A percentile compares a stretch with the other conserved stretches of the same genome.
These are phyloP conservation scores for Paramuricea clavata DNA, from an alignment of 92 coral and sea anemone species.

Conservation along the genomic window DNA sequence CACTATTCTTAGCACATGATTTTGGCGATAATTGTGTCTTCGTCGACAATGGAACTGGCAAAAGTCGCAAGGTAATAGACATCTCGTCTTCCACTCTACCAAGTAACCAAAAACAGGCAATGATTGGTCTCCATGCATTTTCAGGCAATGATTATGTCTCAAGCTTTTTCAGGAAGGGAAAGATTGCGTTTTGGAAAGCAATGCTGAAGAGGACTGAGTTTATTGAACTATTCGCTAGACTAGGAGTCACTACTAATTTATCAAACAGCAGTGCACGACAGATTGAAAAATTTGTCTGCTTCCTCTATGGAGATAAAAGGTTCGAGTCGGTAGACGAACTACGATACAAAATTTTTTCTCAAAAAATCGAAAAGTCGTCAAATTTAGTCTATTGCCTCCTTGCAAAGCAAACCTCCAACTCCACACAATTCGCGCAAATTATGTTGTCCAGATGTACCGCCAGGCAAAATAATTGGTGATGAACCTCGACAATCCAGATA, in stretches of 20 bases:
- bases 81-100: background rate
- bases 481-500: background rate
- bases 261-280: background rate
- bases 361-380: background rate
- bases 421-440: slow-evolving; percentile 2
- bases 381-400: background rate
- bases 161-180: slow-evolving; percentile 28
- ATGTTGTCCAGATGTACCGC: background rate
- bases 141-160: slow-evolving; percentile 40
- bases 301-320: slow-evolving; percentile 11
- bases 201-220: background rate
- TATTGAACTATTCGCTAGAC: background rate
- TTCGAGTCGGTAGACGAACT: slow-evolving; percentile 1
- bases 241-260: background rate
- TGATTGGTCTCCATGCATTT: slow-evolving; percentile 34
- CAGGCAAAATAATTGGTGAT: background rate
- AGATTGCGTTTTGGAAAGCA: slow-evolving; percentile 35
- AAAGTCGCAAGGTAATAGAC: background rate
- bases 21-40: slow-evolving; percentile 7
- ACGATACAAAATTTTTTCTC: slow-evolving; percentile 13
- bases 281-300: slow-evolving; percentile 15
- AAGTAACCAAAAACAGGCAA: background rate
- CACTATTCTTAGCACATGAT: background rate
- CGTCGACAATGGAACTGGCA: slow-evolving; percentile 19
- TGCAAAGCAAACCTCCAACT: slow-evolving; percentile 14